Percentiles rank a stretch among this genome's conserved stretches.
These are phyloP conservation scores for Coturnix japonica DNA, from an alignment of 2,113 vertebrate genomes.

Conservation along the genomic window DNA sequence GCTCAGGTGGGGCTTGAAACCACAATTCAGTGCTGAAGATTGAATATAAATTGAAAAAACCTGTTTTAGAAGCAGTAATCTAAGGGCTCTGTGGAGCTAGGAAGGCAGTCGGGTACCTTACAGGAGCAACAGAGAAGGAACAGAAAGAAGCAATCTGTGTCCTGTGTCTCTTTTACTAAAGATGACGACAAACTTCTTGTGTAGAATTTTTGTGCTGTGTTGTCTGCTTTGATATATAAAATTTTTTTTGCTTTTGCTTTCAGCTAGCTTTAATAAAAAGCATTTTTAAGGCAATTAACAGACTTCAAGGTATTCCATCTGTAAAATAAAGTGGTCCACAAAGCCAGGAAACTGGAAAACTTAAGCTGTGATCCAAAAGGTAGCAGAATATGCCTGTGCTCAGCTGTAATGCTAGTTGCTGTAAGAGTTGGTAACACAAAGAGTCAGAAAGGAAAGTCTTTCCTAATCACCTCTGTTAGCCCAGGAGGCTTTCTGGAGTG, in stretches of 20 bases:
- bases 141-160: background rate
- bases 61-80: background rate
- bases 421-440: background rate
- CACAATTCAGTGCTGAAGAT: background rate
- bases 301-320: background rate
- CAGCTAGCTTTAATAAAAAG: background rate
- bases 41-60: background rate
- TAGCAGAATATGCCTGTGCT: background rate
- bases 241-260: background rate
- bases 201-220: background rate
- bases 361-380: background rate
- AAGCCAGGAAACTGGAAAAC: background rate
- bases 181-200: background rate
- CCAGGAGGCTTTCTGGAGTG: background rate
- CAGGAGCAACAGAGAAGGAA: background rate
- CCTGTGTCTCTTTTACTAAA: background rate
- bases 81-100: background rate
- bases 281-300: constrained; percentile 23
- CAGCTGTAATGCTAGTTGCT: background rate
- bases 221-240: background rate
- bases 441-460: background rate
- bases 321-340: background rate
- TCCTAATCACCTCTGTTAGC: background rate
- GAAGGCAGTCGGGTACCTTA: background rate
- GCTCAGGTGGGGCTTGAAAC: constrained; percentile 4